phyloP scores from a whole-genome alignment of 1,140 invertebrate genomes.

The Forficula auricularia region DNA sequence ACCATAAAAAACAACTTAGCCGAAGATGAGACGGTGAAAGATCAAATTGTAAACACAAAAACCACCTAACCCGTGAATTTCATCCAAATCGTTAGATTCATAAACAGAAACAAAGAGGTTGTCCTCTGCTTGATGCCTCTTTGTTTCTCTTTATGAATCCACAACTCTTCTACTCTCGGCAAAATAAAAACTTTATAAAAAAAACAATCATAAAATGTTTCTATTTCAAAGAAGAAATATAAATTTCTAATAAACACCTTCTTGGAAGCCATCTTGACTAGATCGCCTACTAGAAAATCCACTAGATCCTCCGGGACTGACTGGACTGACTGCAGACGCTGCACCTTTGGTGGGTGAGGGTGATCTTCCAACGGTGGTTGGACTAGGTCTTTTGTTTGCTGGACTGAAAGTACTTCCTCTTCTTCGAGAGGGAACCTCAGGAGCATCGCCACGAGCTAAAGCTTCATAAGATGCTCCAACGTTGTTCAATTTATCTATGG shows the following conservation, averaged over 20 bases:
- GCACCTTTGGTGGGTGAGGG: conserved; percentile 59
- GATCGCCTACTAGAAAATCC: conserved; percentile 79
- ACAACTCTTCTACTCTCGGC: not conserved
- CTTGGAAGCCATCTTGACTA: conserved; percentile 75
- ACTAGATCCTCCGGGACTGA: conserved; percentile 71
- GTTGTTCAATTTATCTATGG: conserved; percentile 60
- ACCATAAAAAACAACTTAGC: too few relatives aligned
- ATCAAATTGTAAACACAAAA: too few relatives aligned
- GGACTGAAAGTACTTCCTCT: conserved; percentile 49
- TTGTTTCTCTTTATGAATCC: too few relatives aligned
- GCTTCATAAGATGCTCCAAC: conserved; percentile 20
- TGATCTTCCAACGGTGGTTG: conserved; percentile 34
- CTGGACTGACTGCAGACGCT: conserved; percentile 42
- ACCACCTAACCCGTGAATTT: too few relatives aligned
- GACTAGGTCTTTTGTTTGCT: too few relatives aligned
- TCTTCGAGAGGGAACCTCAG: conserved; percentile 51
- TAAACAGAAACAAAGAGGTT: too few relatives aligned
- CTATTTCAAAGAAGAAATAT: not conserved
- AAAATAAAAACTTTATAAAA: not conserved
- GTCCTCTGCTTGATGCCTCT: too few relatives aligned
- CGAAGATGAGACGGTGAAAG: too few relatives aligned
- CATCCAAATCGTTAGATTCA: too few relatives aligned
- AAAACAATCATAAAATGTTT: not conserved
- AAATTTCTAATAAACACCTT: not conserved
- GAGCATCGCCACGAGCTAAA: conserved; percentile 48